A percentile compares a stretch with the other conserved stretches of the same genome.
phyloP scores from a whole-genome alignment of 2,113 vertebrate genomes.

The Pluvianellus socialis region DNA sequence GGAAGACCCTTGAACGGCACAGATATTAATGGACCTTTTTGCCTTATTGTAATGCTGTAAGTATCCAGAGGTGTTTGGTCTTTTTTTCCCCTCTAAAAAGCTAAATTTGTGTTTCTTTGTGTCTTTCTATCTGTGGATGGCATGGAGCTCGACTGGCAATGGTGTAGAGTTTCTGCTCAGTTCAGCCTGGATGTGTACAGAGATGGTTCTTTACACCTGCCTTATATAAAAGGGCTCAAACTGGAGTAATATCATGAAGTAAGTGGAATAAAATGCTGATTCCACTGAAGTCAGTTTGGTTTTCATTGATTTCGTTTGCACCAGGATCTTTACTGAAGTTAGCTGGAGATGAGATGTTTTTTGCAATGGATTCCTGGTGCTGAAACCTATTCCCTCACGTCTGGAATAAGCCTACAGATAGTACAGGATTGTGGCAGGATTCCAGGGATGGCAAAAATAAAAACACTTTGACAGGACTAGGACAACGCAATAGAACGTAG shows the following conservation, averaged over 20 bases:
- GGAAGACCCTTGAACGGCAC: not conserved
- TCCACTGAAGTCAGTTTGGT: not conserved
- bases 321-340: not conserved
- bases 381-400: not conserved
- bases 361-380: not conserved
- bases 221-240: not conserved
- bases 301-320: not conserved
- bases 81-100: not conserved
- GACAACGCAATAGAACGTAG: not conserved
- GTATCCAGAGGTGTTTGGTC: not conserved
- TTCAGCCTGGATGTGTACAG: not conserved
- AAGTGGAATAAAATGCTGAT: not conserved
- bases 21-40: not conserved
- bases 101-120: not conserved
- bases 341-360: not conserved
- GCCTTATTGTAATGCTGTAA: not conserved
- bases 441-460: not conserved
- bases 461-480: not conserved
- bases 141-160: not conserved
- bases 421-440: not conserved
- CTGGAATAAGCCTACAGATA: not conserved
- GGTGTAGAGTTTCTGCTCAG: not conserved
- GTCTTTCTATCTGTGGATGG: not conserved
- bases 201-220: not conserved
- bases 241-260: not conserved